phyloP scores from a whole-genome alignment of 2,797 vertebrate genomes.

The Myripristis murdjan region DNA sequence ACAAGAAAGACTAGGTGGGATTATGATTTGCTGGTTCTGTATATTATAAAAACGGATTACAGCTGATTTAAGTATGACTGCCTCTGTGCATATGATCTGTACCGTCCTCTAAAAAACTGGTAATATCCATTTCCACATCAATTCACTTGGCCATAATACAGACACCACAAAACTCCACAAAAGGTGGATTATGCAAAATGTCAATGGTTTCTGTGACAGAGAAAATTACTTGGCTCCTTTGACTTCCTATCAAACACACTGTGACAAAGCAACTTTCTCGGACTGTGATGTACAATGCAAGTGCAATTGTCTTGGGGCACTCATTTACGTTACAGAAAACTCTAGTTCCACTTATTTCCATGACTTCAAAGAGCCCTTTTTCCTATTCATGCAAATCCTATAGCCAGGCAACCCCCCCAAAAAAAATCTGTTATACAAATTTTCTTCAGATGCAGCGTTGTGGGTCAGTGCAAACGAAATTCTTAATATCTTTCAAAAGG shows the following conservation, averaged over 20 bases:
- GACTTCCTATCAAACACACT: conserved; percentile 47
- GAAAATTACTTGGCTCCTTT: conserved; percentile 50
- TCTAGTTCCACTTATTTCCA: conserved; percentile 57
- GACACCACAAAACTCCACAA: conserved; percentile 42
- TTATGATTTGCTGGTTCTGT: background rate
- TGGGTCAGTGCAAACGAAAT: conserved; percentile 76
- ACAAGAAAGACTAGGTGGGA: background rate
- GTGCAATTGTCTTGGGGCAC: conserved; percentile 53
- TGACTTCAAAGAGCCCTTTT: conserved; percentile 77
- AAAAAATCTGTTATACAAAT: conserved; percentile 56
- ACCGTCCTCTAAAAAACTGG: conserved; percentile 16
- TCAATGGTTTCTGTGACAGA: conserved; percentile 44
- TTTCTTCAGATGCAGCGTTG: conserved; percentile 73
- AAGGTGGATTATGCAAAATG: conserved; percentile 55
- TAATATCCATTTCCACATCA: conserved; percentile 50
- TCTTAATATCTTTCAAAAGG: conserved; percentile 76
- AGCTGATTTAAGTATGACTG: conserved; percentile 36
- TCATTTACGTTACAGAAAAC: conserved; percentile 70
- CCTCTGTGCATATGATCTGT: conserved; percentile 33
- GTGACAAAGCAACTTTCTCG: conserved; percentile 57
- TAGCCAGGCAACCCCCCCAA: conserved; percentile 37
- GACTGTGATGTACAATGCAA: conserved; percentile 29
- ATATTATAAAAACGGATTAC: conserved; percentile 41
- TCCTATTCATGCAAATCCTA: conserved; percentile 74
- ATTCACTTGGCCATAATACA: conserved; percentile 20